Conservation (phyloP, 2,113 vertebrate genomes). For the Corynorhinus townsendii region DNA sequence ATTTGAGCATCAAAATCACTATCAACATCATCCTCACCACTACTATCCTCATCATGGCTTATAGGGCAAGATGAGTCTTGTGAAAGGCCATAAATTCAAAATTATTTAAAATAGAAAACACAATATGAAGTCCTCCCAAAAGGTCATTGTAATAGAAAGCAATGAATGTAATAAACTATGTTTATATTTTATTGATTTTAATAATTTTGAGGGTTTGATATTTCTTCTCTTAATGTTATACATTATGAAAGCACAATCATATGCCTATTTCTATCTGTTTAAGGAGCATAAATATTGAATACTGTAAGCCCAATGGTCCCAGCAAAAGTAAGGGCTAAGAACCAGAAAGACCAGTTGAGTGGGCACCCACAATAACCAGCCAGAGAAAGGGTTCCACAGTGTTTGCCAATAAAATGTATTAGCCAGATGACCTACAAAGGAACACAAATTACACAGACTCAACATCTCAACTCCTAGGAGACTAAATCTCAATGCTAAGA, state of each 20-base stretch:
- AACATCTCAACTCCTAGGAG: not conserved
- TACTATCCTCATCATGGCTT: not conserved
- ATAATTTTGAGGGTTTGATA: not conserved
- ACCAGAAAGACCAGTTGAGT: not conserved
- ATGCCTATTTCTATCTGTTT: not conserved
- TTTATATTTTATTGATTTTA: not conserved
- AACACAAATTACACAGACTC: not conserved
- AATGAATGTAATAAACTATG: not conserved
- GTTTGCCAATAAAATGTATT: not conserved
- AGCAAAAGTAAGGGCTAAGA: not conserved
- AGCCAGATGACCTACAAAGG: not conserved
- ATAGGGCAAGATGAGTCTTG: not conserved
- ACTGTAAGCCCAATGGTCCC: not conserved
- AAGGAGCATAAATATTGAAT: not conserved
- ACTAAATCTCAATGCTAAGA: constrained; percentile 15
- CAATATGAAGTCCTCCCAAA: not conserved
- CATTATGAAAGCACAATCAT: not conserved
- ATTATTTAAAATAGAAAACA: not conserved
- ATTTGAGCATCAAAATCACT: not conserved
- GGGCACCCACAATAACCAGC: not conserved
- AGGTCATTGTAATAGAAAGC: not conserved
- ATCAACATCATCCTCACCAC: not conserved
- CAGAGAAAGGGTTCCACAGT: not conserved
- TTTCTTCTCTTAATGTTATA: not conserved
- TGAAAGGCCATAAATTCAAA: not conserved